These are phyloP conservation scores for Myrmecophaga tridactyla DNA, from an alignment of 2,113 vertebrate species.

Conservation along the genomic window DNA sequence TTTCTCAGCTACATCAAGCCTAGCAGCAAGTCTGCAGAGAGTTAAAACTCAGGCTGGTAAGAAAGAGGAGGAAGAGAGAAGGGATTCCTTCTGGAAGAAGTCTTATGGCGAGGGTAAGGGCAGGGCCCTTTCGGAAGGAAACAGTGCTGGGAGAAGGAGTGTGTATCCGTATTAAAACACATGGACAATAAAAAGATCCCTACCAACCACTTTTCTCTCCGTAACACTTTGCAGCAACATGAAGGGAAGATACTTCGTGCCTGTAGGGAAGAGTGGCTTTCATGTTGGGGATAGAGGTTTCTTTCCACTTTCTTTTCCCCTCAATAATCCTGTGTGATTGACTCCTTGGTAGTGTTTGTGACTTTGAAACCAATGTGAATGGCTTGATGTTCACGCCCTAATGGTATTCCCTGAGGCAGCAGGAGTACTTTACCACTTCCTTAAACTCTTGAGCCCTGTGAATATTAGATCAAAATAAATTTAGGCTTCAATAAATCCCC, in stretches of 20 bases:
- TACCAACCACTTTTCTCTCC: not conserved
- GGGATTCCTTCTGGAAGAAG: not conserved
- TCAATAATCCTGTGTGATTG: not conserved
- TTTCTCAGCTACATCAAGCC: not conserved
- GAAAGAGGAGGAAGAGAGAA: not conserved
- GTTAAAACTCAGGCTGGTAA: not conserved
- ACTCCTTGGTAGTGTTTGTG: not conserved
- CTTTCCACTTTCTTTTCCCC: not conserved
- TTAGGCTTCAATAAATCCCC: slow-evolving; percentile 74
- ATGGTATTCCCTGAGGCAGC: not conserved
- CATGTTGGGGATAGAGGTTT: too few species aligned
- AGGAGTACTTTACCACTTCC: not conserved
- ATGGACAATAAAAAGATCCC: not conserved
- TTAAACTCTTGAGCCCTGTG: slow-evolving; percentile 56
- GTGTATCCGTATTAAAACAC: too few species aligned
- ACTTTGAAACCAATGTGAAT: too few species aligned
- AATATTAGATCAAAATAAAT: slow-evolving; percentile 73
- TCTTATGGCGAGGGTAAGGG: not conserved
- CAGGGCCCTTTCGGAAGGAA: not conserved
- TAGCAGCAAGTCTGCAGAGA: not conserved
- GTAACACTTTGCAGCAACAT: accelerated
- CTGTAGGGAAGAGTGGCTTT: not conserved
- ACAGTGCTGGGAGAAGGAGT: not conserved
- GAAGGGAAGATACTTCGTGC: not conserved
- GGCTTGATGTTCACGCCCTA: not conserved